A percentile compares a stretch with the other conserved stretches of the same genome.
Conservation (phyloP, 2,888 invertebrate species). For the Athripsodes cinereus region DNA sequence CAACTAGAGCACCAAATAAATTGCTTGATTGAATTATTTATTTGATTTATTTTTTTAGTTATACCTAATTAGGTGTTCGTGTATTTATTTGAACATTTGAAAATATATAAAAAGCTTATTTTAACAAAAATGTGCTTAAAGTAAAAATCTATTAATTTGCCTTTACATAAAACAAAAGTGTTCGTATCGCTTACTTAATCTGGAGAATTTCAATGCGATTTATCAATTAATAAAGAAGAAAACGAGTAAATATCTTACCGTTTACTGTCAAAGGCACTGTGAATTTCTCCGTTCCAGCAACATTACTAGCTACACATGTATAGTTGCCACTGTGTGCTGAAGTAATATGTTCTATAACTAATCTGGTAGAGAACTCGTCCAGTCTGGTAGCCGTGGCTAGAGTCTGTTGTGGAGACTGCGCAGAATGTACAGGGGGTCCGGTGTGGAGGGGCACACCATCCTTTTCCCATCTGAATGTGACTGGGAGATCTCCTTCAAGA, state of each 20-base stretch:
- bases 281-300: constrained; percentile 73
- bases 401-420: constrained; percentile 38
- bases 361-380: constrained; percentile 80
- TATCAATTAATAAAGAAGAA: not conserved
- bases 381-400: constrained; percentile 53
- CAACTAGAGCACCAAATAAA: constrained; percentile 53
- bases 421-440: constrained; percentile 42
- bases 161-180: too few relatives aligned
- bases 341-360: constrained; percentile 80
- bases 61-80: too few relatives aligned
- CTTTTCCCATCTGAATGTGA: constrained; percentile 87
- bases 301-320: constrained; percentile 86
- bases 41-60: too few relatives aligned
- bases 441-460: constrained; percentile 72
- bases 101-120: too few relatives aligned
- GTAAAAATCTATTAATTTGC: too few relatives aligned
- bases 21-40: too few relatives aligned
- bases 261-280: constrained; percentile 77
- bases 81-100: too few relatives aligned
- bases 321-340: constrained; percentile 86
- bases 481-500: constrained; percentile 86
- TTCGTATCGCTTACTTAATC: too few relatives aligned
- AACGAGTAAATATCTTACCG: constrained; percentile 46
- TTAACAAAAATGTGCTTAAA: too few relatives aligned
- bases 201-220: too few relatives aligned